Base-by-base conservation (phyloP, 2,797 vertebrate species). In the Urocyon cinereoargenteus region DNA sequence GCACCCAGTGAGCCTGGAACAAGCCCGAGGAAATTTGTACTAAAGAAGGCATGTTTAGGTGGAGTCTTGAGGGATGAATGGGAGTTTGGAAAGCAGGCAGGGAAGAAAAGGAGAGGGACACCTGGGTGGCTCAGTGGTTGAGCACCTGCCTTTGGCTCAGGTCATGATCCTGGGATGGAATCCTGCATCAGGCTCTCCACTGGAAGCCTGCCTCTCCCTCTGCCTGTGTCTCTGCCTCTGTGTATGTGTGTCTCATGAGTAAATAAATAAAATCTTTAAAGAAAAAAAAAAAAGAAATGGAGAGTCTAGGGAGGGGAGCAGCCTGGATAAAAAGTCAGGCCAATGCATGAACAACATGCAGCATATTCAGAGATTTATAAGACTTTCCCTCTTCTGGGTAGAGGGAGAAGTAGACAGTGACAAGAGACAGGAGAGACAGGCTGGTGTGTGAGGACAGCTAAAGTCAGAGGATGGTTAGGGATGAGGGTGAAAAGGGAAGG, bases 401-500 rank as follows among this genome's bases (percentile, higher is more conserved):
- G 21, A 95, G 64, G 90, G 26, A 49, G 7, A 8, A 7, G 19
- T 26, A 15, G 28, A 55, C 40, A 26, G 61, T 18, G 66, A 28
- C 24, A 7, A 10, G n/a, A 53, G 78, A 9, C 13, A 19, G 53
- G 28, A 10, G 40, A 83, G 59, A 5, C 0, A 3, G 26, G 57
- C 83, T 22, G 3, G 5, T 28, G 75, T 36, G 40, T 59, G 26
- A 1, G 3, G 8, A 15, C 0, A 1, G 55, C 51, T 34, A 21
- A 34, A 12, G 5, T 12, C 15, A 12, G 19, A 24, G 7, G 14
- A 0, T 9, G 31, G n/a, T 0, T 10, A 11, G 11, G 14, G 3
- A 1, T 11, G 3, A 18, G 49, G 21, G 3, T 12, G 40, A 36
- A 13, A 15, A 5, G 55, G 90, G 45, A 4, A 16, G 28, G 9